phyloP scores from a whole-genome alignment of 1,140 invertebrate species.

The Scaptomyza montana region DNA sequence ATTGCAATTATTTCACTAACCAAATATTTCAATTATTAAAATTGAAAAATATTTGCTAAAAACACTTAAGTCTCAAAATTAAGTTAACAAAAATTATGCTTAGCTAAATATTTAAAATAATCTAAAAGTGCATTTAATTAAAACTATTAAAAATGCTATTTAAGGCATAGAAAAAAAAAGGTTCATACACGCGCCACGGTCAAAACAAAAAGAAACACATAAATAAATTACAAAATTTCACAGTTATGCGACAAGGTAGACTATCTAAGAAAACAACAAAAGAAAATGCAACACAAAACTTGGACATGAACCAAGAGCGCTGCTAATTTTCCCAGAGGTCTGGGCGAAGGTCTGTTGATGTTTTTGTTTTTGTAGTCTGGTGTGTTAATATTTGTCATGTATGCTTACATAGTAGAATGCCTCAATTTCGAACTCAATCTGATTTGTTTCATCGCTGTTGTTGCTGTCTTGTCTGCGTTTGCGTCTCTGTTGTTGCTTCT shows the following conservation, averaged over 20 bases:
- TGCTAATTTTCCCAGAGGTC: slow-evolving; percentile 45
- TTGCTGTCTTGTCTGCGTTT: slow-evolving; percentile 52
- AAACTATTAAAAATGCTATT: slow-evolving; percentile 2
- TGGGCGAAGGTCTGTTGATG: slow-evolving; percentile 40
- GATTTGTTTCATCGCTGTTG: slow-evolving; percentile 69
- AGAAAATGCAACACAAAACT: slow-evolving; percentile 19
- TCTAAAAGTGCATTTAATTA: neutral
- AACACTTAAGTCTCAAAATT: too few relatives aligned
- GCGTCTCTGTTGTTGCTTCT: slow-evolving; percentile 63
- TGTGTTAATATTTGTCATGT: neutral
- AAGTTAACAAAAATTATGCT: too few relatives aligned
- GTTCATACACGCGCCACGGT: slow-evolving; percentile 17
- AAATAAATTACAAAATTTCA: slow-evolving; percentile 26
- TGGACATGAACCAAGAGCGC: slow-evolving; percentile 12
- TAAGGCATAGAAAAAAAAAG: neutral
- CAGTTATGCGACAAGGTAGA: slow-evolving; percentile 20
- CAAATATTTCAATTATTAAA: neutral
- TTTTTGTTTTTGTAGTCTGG: neutral
- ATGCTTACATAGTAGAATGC: slow-evolving; percentile 83
- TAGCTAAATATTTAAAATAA: neutral
- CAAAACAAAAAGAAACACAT: slow-evolving; percentile 36
- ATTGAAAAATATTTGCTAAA: too few relatives aligned
- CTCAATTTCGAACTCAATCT: slow-evolving; percentile 81
- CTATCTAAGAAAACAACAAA: slow-evolving; percentile 3
- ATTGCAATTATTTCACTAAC: too few relatives aligned